Percentiles rank a stretch among this genome's conserved stretches.
phyloP scores from a whole-genome alignment of 1,140 invertebrate species.

The Homalodisca vitripennis region DNA sequence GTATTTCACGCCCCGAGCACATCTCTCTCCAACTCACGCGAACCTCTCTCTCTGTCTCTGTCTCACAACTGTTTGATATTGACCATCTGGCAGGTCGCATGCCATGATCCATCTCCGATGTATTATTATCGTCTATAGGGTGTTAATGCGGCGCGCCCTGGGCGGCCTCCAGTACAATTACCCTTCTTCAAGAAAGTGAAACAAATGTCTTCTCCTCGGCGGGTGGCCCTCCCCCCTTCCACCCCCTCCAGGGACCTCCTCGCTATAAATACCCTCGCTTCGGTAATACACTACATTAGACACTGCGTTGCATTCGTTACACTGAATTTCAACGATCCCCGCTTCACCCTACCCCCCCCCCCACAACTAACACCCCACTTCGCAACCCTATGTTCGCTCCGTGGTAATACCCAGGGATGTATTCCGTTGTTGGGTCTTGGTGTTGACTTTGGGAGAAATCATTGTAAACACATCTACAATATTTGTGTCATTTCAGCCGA shows the following conservation, averaged over 20 bases:
- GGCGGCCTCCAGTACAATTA: slow-evolving; percentile 1
- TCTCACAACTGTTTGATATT: too few species aligned
- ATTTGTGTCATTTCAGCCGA: too few species aligned
- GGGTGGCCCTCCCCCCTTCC: slow-evolving; percentile 9
- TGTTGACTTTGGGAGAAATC: too few species aligned
- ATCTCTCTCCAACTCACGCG: too few species aligned
- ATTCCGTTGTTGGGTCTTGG: too few species aligned
- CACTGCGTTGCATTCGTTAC: slow-evolving; percentile 9
- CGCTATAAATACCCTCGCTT: slow-evolving; percentile 16
- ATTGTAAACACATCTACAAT: too few species aligned
- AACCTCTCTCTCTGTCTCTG: too few species aligned
- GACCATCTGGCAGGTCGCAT: slow-evolving; percentile 10
- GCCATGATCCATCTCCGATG: neutral
- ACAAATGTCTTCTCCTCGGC: slow-evolving; percentile 17
- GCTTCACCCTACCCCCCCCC: neutral
- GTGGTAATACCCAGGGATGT: too few species aligned
- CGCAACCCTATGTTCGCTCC: too few species aligned
- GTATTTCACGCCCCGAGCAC: too few species aligned
- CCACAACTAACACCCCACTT: too few species aligned
- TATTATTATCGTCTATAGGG: slow-evolving; percentile 18
- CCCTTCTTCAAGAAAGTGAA: slow-evolving; percentile 27
- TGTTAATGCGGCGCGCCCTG: slow-evolving; percentile 18
- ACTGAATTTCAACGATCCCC: neutral
- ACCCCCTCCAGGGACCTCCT: too few species aligned
- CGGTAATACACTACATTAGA: slow-evolving; percentile 1